A percentile compares a stretch with the other conserved stretches of the same genome.
Conservation (phyloP, 1,140 invertebrate species). For the Macrostomum lignano region DNA sequence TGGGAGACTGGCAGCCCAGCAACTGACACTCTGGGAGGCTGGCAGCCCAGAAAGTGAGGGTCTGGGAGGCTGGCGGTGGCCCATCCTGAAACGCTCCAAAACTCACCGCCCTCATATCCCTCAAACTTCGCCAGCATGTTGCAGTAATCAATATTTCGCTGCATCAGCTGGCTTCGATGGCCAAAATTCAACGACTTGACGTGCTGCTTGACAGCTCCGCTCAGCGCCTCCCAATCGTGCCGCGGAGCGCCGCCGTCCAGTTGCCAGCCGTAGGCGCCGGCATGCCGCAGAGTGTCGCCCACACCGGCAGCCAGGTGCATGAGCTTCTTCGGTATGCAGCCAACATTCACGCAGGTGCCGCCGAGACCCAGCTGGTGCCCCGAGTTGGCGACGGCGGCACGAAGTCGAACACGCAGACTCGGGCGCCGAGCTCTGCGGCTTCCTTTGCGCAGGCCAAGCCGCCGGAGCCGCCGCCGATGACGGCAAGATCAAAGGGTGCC, state of each 20-base stretch:
- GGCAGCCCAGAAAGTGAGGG: too few species aligned
- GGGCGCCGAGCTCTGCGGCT: neutral
- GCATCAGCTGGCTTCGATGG: conserved; percentile 32
- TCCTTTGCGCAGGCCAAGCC: conserved; percentile 62
- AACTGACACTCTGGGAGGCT: too few species aligned
- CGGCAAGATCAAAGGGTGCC: conserved; percentile 54
- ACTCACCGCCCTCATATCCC: too few species aligned
- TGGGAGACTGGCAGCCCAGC: too few species aligned
- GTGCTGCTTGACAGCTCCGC: conserved; percentile 32
- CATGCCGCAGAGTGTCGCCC: neutral
- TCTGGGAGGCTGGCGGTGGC: too few species aligned
- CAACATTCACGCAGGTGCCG: conserved; percentile 84
- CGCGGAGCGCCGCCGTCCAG: conserved; percentile 1
- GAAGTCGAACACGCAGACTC: neutral
- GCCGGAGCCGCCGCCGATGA: conserved; percentile 76
- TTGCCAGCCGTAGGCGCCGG: neutral
- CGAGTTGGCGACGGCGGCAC: neutral
- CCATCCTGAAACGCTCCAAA: too few species aligned
- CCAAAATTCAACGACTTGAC: conserved; percentile 37
- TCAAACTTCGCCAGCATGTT: too few species aligned
- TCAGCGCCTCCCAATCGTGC: conserved; percentile 34
- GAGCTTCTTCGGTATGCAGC: conserved; percentile 82
- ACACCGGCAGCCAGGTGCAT: conserved; percentile 66
- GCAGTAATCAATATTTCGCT: conserved; percentile 56
- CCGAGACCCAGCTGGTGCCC: conserved; percentile 36